phyloP scores from a whole-genome alignment of 1,140 invertebrate species.

The Drosophila lacertosa region DNA sequence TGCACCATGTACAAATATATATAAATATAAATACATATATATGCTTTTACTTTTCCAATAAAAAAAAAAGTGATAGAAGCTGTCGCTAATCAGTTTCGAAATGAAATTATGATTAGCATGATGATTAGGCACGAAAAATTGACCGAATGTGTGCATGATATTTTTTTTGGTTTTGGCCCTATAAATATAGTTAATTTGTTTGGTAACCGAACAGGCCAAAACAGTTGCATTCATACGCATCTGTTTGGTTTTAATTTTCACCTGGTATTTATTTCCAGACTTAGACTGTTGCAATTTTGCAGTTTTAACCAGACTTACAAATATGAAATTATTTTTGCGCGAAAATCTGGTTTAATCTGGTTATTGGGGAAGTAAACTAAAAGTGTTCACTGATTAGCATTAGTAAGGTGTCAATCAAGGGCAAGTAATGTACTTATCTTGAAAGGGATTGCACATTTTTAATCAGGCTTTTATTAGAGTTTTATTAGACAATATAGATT shows the following conservation, averaged over 20 bases:
- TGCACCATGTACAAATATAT: slow-evolving; percentile 8
- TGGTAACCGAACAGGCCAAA: slow-evolving; percentile 1
- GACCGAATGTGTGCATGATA: slow-evolving; percentile 26
- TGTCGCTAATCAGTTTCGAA: slow-evolving; percentile 17
- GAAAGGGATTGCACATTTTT: background rate
- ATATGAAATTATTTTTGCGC: background rate
- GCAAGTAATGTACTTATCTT: too few relatives aligned
- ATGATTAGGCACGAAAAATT: slow-evolving; percentile 41
- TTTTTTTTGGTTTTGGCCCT: slow-evolving; percentile 6
- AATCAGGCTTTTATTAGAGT: background rate
- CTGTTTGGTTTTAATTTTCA: background rate
- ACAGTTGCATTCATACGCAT: background rate
- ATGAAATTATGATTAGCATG: slow-evolving; percentile 36
- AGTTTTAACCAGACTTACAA: background rate
- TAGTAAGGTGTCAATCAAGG: slow-evolving; percentile 21
- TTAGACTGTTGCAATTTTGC: too few relatives aligned
- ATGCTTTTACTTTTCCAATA: slow-evolving; percentile 57
- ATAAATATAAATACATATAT: slow-evolving; percentile 16
- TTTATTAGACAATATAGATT: background rate
- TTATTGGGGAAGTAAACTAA: slow-evolving; percentile 16
- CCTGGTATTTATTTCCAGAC: background rate
- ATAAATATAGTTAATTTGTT: too few relatives aligned
- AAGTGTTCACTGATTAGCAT: background rate
- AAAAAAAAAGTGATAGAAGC: slow-evolving; percentile 14
- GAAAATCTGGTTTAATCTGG: slow-evolving; percentile 18